These are phyloP conservation scores for Tursiops truncatus DNA, from an alignment of 2,113 vertebrate species.

Conservation along the genomic window DNA sequence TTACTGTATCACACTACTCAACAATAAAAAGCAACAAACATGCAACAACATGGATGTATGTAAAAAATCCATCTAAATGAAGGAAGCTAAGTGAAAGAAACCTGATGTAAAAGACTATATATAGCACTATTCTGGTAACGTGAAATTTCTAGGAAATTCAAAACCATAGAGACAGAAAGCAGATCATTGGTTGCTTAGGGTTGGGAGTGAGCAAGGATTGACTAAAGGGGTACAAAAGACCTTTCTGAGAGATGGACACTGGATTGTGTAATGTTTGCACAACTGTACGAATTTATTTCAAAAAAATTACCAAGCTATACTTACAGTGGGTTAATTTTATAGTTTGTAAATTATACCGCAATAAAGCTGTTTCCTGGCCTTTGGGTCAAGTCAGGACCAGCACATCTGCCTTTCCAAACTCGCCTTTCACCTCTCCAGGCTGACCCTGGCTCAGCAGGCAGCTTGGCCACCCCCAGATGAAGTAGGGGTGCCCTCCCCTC, in stretches of 20 bases:
- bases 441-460: not conserved
- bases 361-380: constrained; percentile 1
- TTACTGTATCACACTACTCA: not conserved
- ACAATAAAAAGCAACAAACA: not conserved
- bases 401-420: not conserved
- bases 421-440: not conserved
- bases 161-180: not conserved
- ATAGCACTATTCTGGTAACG: not conserved
- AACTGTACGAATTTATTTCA: not conserved
- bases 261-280: not conserved
- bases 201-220: not conserved
- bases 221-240: not conserved
- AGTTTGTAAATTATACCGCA: not conserved
- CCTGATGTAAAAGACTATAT: not conserved
- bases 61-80: not conserved
- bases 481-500: not conserved
- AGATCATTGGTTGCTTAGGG: not conserved
- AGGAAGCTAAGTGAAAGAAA: not conserved
- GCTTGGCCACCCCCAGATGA: not conserved
- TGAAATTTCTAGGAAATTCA: not conserved
- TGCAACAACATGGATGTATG: not conserved
- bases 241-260: not conserved
- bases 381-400: not conserved
- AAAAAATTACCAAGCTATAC: not conserved
- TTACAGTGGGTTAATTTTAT: not conserved